Conservation (phyloP, 2,888 invertebrate genomes). For the Cecidostiba fungosa region DNA sequence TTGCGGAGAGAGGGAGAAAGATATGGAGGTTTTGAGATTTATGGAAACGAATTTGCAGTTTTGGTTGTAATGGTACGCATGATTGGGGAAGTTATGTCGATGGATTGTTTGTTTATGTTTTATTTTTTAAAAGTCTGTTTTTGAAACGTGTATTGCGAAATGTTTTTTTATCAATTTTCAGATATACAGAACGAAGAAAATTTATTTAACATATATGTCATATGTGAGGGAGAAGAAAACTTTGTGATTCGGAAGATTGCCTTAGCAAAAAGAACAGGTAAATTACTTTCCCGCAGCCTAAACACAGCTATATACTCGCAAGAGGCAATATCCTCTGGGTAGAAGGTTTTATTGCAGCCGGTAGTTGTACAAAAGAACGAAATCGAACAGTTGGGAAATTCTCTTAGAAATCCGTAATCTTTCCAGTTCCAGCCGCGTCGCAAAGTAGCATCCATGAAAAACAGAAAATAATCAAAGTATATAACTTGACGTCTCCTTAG, state of each 20-base stretch:
- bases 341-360: slow-evolving; percentile 23
- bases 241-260: background rate
- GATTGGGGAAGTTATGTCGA: no score
- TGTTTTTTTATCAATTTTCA: no score
- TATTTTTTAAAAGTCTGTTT: no score
- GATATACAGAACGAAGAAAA: no score
- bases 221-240: background rate
- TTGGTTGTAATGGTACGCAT: background rate
- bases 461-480: no score
- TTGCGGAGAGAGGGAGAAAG: background rate
- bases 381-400: slow-evolving; percentile 17
- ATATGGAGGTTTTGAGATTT: background rate
- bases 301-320: background rate
- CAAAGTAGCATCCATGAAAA: background rate
- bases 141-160: no score
- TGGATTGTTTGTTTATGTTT: no score
- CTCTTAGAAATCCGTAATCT: slow-evolving; percentile 8
- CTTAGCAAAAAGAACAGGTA: slow-evolving; percentile 20
- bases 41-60: background rate
- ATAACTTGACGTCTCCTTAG: background rate
- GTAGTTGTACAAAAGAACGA: slow-evolving; percentile 2
- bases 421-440: background rate
- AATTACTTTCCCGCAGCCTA: background rate
- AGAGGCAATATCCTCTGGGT: slow-evolving; percentile 33
- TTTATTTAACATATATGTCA: no score